Conservation (phyloP, 2,888 invertebrate species). For the Hedychridium roseum region DNA sequence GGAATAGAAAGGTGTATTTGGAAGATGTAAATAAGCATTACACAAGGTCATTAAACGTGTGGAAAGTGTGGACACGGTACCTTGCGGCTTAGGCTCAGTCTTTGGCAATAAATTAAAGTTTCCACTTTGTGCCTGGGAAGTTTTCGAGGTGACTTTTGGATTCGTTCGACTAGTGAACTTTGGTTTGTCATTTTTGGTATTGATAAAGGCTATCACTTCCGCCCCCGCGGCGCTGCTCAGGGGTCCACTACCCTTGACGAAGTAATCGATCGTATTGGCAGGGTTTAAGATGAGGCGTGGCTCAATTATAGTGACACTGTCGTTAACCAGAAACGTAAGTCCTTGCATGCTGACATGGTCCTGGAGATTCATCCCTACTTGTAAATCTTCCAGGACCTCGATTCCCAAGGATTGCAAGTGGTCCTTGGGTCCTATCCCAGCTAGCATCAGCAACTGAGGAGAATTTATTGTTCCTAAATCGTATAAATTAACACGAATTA, state of each 20-base stretch:
- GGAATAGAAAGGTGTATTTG: too few species aligned
- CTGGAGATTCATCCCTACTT: constrained; percentile 83
- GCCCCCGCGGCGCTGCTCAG: constrained; percentile 82
- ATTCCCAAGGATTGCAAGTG: constrained; percentile 71
- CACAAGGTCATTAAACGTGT: too few species aligned
- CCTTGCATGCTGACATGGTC: constrained; percentile 81
- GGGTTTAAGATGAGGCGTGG: constrained; percentile 66
- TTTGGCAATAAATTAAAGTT: too few species aligned
- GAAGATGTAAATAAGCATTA: too few species aligned
- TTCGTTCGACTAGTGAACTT: too few species aligned
- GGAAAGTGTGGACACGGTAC: too few species aligned
- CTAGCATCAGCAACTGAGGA: constrained; percentile 86
- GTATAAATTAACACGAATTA: not conserved
- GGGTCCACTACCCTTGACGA: constrained; percentile 73
- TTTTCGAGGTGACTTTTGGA: too few species aligned
- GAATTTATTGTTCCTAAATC: constrained; percentile 77
- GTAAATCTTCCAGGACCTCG: constrained; percentile 71
- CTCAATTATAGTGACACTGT: constrained; percentile 74
- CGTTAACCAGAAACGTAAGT: constrained; percentile 77
- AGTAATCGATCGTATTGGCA: constrained; percentile 70
- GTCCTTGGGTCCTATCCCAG: constrained; percentile 78
- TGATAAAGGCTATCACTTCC: constrained; percentile 78
- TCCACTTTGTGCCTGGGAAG: too few species aligned
- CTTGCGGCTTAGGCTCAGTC: too few species aligned
- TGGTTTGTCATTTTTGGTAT: constrained; percentile 66